Conservation (phyloP, 2,797 vertebrate species). For the Melanotaenia trifasciata region DNA sequence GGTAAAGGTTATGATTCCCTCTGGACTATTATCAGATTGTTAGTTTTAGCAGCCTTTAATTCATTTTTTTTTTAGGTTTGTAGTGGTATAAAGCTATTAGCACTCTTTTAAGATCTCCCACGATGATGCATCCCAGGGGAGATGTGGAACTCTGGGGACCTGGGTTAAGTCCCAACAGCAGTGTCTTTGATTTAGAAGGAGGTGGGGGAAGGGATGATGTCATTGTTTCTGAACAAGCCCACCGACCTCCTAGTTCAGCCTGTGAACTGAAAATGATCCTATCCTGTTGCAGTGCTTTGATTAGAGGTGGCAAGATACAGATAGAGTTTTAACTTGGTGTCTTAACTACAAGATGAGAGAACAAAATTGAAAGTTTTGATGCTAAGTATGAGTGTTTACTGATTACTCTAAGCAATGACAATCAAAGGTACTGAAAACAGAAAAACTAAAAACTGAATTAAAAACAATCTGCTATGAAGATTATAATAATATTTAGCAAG, state of each 20-base stretch:
- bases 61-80: constrained; percentile 4
- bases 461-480: constrained; percentile 26
- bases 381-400: not conserved
- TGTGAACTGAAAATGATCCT: constrained; percentile 2
- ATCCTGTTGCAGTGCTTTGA: not conserved
- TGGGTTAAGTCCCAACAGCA: constrained; percentile 20
- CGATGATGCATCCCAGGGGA: constrained; percentile 27
- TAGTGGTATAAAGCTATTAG: constrained; percentile 17
- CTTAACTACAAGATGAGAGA: not conserved
- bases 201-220: constrained; percentile 20
- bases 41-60: constrained; percentile 33
- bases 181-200: constrained; percentile 14
- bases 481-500: constrained; percentile 21
- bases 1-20: constrained; percentile 20
- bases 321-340: not conserved
- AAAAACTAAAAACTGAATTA: constrained; percentile 6
- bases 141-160: constrained; percentile 30
- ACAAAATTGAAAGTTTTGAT: not conserved
- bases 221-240: constrained; percentile 23
- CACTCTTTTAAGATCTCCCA: constrained; percentile 14
- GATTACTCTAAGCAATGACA: not conserved
- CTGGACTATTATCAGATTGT: constrained; percentile 20
- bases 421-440: not conserved
- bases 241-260: not conserved
- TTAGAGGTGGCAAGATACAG: constrained; percentile 1